phyloP scores from a whole-genome alignment of 2,113 vertebrate genomes.

The Sturnus vulgaris region DNA sequence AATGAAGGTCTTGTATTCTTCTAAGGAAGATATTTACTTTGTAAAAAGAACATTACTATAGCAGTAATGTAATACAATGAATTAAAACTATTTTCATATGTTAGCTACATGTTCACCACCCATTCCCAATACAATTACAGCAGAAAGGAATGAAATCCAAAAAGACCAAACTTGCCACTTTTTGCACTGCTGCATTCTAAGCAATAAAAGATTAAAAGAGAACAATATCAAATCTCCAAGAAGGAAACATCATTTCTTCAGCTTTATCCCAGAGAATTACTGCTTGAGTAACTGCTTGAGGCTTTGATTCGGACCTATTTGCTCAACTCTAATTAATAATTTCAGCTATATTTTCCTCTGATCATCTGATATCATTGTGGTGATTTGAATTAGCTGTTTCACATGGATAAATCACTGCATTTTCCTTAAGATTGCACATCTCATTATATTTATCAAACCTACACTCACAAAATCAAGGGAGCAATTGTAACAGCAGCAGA shows the following conservation, averaged over 20 bases:
- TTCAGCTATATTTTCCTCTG: neutral
- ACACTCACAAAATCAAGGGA: neutral
- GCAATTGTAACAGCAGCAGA: neutral
- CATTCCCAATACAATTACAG: neutral
- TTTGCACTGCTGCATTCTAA: neutral
- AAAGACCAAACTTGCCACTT: neutral
- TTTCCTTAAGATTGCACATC: neutral
- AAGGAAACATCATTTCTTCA: neutral
- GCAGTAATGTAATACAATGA: neutral
- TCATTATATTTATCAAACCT: neutral
- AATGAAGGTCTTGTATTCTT: neutral
- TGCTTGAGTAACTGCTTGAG: neutral
- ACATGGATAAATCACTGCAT: neutral
- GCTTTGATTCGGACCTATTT: neutral
- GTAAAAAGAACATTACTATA: neutral
- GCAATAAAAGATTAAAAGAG: neutral
- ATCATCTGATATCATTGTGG: neutral
- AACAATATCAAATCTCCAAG: neutral
- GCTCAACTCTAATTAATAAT: neutral
- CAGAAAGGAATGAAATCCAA: neutral
- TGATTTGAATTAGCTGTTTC: neutral
- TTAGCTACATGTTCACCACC: neutral
- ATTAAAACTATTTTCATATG: neutral
- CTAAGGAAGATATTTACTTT: neutral
- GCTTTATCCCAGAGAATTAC: neutral